Percentiles rank a stretch among this genome's conserved stretches.
phyloP scores from a whole-genome alignment of 2,888 invertebrate species.

The Drosophila cognata region DNA sequence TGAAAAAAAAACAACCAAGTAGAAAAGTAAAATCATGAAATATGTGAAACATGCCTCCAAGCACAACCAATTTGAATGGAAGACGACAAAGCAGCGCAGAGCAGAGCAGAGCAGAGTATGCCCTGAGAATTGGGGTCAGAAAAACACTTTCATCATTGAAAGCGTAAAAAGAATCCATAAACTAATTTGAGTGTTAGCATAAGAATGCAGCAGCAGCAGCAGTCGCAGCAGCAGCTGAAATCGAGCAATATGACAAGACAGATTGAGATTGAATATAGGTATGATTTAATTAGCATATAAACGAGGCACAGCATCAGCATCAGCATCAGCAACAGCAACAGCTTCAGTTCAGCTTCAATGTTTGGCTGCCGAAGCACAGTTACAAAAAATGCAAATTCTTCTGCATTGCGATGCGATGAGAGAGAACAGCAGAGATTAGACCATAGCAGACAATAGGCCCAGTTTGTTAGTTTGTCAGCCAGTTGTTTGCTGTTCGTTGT shows the following conservation, averaged over 20 bases:
- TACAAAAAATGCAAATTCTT: slow-evolving; percentile 69
- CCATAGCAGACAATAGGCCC: slow-evolving; percentile 54
- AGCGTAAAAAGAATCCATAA: slow-evolving; percentile 47
- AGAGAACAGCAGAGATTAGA: slow-evolving; percentile 51
- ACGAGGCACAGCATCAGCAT: slow-evolving; percentile 43
- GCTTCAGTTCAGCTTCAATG: slow-evolving; percentile 4
- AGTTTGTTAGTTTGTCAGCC: slow-evolving; percentile 23
- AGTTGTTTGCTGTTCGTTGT: slow-evolving; percentile 1
- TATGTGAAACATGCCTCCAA: slow-evolving; percentile 75
- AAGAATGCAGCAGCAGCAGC: slow-evolving; percentile 61
- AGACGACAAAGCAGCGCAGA: slow-evolving; percentile 12
- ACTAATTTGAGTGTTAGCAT: slow-evolving; percentile 58
- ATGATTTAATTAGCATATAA: slow-evolving; percentile 74
- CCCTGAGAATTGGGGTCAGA: slow-evolving; percentile 70
- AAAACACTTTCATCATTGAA: slow-evolving; percentile 76
- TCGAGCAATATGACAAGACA: slow-evolving; percentile 66
- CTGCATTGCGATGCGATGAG: background rate
- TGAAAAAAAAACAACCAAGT: slow-evolving; percentile 30
- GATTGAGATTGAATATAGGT: slow-evolving; percentile 65
- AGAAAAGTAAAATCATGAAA: slow-evolving; percentile 77
- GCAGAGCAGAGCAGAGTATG: slow-evolving; percentile 1
- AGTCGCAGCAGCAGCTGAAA: slow-evolving; percentile 34
- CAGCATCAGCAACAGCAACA: slow-evolving; percentile 12
- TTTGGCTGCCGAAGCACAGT: slow-evolving; percentile 40
- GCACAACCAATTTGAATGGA: slow-evolving; percentile 47